Percentiles rank a stretch among this genome's conserved stretches.
phyloP scores from a whole-genome alignment of 2,113 vertebrate genomes.

The Heteronetta atricapilla region DNA sequence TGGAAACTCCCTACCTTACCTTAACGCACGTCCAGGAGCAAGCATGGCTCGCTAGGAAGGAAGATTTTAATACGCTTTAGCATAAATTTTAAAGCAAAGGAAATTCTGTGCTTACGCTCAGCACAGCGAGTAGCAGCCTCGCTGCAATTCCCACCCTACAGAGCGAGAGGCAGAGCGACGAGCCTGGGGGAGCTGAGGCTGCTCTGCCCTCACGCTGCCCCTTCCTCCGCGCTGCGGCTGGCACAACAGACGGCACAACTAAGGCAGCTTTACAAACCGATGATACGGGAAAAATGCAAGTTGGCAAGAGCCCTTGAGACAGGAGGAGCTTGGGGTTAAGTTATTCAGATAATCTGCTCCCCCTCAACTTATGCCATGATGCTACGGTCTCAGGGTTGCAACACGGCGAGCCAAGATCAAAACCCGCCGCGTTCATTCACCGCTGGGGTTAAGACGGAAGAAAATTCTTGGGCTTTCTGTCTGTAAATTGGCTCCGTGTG shows the following conservation, averaged over 20 bases:
- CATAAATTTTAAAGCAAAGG: background rate
- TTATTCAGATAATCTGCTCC: background rate
- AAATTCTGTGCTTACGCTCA: background rate
- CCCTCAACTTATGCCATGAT: rapidly evolving
- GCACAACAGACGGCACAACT: background rate
- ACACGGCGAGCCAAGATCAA: background rate
- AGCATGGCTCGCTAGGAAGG: background rate
- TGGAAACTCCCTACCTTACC: background rate
- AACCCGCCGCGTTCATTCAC: background rate
- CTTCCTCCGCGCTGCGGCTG: background rate
- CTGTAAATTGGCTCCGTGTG: background rate
- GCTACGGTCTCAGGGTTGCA: too few species aligned
- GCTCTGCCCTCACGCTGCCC: background rate
- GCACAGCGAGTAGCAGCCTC: rapidly evolving
- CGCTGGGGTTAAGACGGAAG: background rate
- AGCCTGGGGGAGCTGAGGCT: background rate
- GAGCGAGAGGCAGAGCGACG: background rate
- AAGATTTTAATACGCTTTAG: background rate
- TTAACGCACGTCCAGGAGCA: background rate
- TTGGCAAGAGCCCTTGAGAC: background rate
- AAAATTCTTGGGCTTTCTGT: background rate
- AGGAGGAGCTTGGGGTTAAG: rapidly evolving
- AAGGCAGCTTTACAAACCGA: background rate
- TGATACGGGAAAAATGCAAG: background rate
- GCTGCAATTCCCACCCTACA: background rate